Conservation (phyloP, 2,888 invertebrate species). For the Acrobasis consociella region DNA sequence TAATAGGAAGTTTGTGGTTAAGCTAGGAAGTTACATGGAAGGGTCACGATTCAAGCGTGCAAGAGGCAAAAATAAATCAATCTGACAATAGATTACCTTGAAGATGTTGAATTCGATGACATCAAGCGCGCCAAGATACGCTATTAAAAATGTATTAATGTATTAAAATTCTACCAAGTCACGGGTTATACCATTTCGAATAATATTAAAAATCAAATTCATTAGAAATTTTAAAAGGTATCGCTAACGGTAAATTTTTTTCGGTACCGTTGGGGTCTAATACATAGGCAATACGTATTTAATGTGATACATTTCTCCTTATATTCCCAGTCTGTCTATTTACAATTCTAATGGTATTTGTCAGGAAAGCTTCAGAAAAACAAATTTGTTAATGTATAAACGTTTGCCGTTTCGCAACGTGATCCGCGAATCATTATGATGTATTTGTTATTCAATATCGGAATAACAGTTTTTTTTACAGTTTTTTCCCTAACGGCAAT, state of each 20-base stretch:
- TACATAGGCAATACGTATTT: slow-evolving; percentile 50
- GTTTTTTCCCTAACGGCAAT: slow-evolving; percentile 1
- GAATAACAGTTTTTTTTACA: slow-evolving; percentile 14
- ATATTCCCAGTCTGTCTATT: slow-evolving; percentile 35
- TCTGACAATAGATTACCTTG: slow-evolving; percentile 1
- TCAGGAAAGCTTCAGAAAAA: slow-evolving; percentile 30
- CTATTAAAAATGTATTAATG: slow-evolving; percentile 16
- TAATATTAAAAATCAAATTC: slow-evolving; percentile 39
- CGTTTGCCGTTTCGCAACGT: slow-evolving; percentile 27
- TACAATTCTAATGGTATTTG: slow-evolving; percentile 42
- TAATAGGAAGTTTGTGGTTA: too few species aligned
- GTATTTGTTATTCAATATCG: slow-evolving; percentile 12
- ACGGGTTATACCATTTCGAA: slow-evolving; percentile 28
- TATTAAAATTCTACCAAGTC: slow-evolving; percentile 21
- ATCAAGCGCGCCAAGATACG: neutral
- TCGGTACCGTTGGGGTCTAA: slow-evolving; percentile 51
- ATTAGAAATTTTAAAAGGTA: slow-evolving; percentile 51
- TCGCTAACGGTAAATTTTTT: slow-evolving; percentile 51
- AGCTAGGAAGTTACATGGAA: too few species aligned
- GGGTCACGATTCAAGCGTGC: neutral
- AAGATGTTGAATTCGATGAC: neutral
- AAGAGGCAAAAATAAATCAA: neutral
- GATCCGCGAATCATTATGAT: slow-evolving; percentile 16
- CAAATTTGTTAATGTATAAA: slow-evolving; percentile 24
- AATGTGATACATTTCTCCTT: slow-evolving; percentile 37